Percentiles rank a stretch among this genome's conserved stretches.
Conservation (phyloP, 2,113 vertebrate species). For the Melanocharis versteri region DNA sequence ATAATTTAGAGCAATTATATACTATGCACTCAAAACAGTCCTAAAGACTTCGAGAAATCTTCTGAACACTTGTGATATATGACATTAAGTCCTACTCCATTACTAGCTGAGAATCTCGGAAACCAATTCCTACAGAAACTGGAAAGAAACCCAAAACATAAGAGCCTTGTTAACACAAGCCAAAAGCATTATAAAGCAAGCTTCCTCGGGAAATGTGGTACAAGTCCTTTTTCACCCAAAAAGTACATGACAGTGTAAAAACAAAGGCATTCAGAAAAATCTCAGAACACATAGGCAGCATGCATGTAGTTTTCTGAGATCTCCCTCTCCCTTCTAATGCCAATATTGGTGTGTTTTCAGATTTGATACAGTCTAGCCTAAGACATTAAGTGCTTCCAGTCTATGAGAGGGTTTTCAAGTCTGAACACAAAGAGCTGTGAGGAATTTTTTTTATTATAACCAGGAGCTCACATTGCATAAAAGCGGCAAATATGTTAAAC, state of each 20-base stretch:
- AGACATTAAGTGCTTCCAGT: neutral
- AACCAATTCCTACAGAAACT: neutral
- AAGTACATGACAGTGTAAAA: neutral
- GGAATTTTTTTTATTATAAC: neutral
- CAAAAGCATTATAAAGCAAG: neutral
- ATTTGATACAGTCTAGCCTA: neutral
- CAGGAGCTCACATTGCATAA: neutral
- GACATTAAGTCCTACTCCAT: neutral
- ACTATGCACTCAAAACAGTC: neutral
- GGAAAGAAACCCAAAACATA: neutral
- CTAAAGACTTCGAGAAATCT: neutral
- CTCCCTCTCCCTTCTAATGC: neutral
- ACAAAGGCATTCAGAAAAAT: neutral
- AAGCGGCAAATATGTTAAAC: neutral
- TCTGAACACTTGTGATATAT: neutral
- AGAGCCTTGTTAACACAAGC: neutral
- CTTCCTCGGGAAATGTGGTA: neutral
- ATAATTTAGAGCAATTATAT: neutral
- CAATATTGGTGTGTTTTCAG: neutral
- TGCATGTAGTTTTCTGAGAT: fast-evolving
- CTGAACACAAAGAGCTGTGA: neutral
- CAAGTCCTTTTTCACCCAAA: neutral
- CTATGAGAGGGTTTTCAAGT: neutral
- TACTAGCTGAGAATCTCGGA: neutral
- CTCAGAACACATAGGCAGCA: neutral